Conservation (phyloP, 2,113 vertebrate species). For the Polypterus bichir region DNA sequence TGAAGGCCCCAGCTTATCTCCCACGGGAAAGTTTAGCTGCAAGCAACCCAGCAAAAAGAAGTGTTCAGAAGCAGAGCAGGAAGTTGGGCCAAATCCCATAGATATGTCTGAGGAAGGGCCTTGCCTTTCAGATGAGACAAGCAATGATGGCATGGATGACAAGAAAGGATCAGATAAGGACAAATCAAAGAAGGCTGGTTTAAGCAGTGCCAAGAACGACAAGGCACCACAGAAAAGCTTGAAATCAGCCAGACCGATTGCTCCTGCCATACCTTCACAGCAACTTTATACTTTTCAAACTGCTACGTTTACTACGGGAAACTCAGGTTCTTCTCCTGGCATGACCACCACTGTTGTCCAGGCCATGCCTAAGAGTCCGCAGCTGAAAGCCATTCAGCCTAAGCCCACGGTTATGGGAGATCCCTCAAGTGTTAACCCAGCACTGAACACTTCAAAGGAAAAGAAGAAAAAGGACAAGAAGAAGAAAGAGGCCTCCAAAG, state of each 20-base stretch:
- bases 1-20: slow-evolving; percentile 85
- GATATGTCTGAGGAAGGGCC: slow-evolving; percentile 87
- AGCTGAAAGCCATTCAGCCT: slow-evolving; percentile 86
- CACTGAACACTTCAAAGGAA: slow-evolving; percentile 78
- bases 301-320: slow-evolving; percentile 66
- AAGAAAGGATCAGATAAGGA: slow-evolving; percentile 66
- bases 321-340: slow-evolving; percentile 61
- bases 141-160: slow-evolving; percentile 87
- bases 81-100: slow-evolving; percentile 58
- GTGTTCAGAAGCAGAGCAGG: slow-evolving; percentile 68
- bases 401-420: slow-evolving; percentile 83
- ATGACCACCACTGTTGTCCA: slow-evolving; percentile 73
- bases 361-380: slow-evolving; percentile 84
- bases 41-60: slow-evolving; percentile 86
- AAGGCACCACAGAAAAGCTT: slow-evolving; percentile 81
- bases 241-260: slow-evolving; percentile 76
- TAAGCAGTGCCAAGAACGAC: slow-evolving; percentile 57
- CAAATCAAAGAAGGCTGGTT: slow-evolving; percentile 69
- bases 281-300: slow-evolving; percentile 77
- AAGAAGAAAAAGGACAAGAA: slow-evolving; percentile 99
- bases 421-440: slow-evolving; percentile 66
- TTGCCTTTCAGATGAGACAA: slow-evolving; percentile 76
- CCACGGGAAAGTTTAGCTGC: slow-evolving; percentile 75
- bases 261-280: slow-evolving; percentile 67
- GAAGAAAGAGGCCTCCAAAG: slow-evolving; percentile 78